Evolutionary conservation across 2,113 vertebrate species (phyloP), one percentile per base, ranked within the genome.

Genomic region (Podiceps cristatus): DNA sequence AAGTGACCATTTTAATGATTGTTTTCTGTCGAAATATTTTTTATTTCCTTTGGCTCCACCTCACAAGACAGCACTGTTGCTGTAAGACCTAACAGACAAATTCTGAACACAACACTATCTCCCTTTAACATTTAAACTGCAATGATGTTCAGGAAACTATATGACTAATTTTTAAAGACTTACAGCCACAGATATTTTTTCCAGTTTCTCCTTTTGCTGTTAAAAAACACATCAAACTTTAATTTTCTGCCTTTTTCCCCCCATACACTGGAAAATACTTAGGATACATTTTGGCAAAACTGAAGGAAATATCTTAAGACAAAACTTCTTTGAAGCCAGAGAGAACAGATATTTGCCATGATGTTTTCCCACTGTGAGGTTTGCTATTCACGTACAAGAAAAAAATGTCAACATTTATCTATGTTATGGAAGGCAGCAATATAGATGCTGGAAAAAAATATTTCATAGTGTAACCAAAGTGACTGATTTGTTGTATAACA

Each of bases 121-220:
- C 50, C 81, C 27, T 88, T 64, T 64, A 89, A 68, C 33, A 67
- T 89, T 76, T 79, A 82, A 83, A 91, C 12, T 72, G 63, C 53
- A 94, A 47, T 50, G 12, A 33, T 66, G 40, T 79, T 96, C 33
- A 91, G 42, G 69, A 90, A 94, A 74, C n/a, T 40, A 58, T 20
- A 78, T 90, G 53, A 23, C 15, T 91, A 77, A 76, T 86, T 88
- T 96, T 94, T 75, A 53, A 96, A 90, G 60, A 90, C 84, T 84
- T 94, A 71, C 27, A 77, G 60, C 27, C 33, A 56, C 22, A 45
- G 56, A 78, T 55, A 78, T 62, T 91, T 91, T 78, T 59, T 79
- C 25, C 40, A 82, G 29, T 79, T 86, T 33, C 81, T 58, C 45
- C 35, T 64, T 86, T 94, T 27, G 12, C 83, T 93, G 42, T 86